Conservation (phyloP, 2,888 invertebrate genomes). For the Tetranychus piercei region DNA sequence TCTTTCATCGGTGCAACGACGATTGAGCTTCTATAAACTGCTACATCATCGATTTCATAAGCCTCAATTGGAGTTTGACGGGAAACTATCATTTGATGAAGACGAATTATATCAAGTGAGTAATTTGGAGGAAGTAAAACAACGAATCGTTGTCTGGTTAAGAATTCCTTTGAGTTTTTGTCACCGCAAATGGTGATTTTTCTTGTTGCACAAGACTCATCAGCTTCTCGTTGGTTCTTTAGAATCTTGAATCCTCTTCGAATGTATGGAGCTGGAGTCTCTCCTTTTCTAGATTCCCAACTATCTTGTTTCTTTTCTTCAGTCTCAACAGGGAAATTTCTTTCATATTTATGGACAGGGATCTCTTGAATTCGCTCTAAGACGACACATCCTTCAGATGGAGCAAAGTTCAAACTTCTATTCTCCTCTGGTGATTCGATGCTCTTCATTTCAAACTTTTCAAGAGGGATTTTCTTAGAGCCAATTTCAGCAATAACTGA, state of each 20-base stretch:
- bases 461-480: too few species aligned
- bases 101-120: neutral
- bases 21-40: neutral
- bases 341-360: neutral
- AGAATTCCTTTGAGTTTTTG: neutral
- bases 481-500: too few species aligned
- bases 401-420: neutral
- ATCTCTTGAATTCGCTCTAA: neutral
- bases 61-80: neutral
- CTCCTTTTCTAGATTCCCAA: neutral
- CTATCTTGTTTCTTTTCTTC: neutral
- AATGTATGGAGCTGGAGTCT: neutral
- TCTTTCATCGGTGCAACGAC: neutral
- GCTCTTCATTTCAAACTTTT: too few species aligned
- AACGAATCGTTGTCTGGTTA: neutral
- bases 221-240: neutral
- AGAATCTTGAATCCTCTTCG: neutral
- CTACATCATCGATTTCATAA: neutral
- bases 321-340: neutral
- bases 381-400: neutral
- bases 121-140: neutral
- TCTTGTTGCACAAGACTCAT: neutral
- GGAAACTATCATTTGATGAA: neutral
- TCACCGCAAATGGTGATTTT: neutral
- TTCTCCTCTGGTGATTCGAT: too few species aligned